These are phyloP conservation scores for Drosophila sulfurigaster DNA, from an alignment of 1,140 invertebrate species.

Conservation along the genomic window DNA sequence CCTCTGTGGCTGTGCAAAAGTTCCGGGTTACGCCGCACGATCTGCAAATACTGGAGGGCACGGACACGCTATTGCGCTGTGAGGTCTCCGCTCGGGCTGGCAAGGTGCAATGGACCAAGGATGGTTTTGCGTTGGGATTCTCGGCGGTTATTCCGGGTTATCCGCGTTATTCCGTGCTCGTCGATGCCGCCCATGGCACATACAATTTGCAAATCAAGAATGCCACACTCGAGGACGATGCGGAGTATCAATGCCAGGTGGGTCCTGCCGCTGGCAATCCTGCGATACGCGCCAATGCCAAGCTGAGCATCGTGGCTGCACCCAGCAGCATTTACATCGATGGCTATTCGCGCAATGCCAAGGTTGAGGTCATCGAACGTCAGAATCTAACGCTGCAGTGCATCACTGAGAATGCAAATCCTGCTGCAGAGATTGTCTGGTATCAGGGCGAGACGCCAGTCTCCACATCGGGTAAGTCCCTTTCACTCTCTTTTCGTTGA, in stretches of 20 bases:
- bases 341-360: slow-evolving; percentile 90
- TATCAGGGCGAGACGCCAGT: slow-evolving; percentile 92
- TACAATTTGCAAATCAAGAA: slow-evolving; percentile 95
- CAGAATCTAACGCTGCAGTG: slow-evolving; percentile 93
- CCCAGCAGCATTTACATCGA: slow-evolving; percentile 94
- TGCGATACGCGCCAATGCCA: slow-evolving; percentile 93
- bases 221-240: slow-evolving; percentile 94
- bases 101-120: slow-evolving; percentile 96
- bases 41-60: slow-evolving; percentile 92
- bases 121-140: slow-evolving; percentile 95
- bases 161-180: slow-evolving; percentile 93
- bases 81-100: slow-evolving; percentile 93
- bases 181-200: slow-evolving; percentile 90
- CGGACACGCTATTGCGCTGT: slow-evolving; percentile 92
- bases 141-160: slow-evolving; percentile 93
- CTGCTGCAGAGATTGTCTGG: slow-evolving; percentile 94
- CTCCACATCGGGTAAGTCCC: slow-evolving; percentile 87
- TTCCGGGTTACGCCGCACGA: slow-evolving; percentile 92
- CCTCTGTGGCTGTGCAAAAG: slow-evolving; percentile 87
- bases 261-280: slow-evolving; percentile 91
- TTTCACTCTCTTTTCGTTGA: too few relatives aligned
- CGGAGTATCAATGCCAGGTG: slow-evolving; percentile 97
- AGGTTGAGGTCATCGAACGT: slow-evolving; percentile 93
- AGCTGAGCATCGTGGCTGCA: slow-evolving; percentile 94
- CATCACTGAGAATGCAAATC: slow-evolving; percentile 93